Base-by-base conservation (phyloP, 2,797 vertebrate species). In the Bradypus variegatus region DNA sequence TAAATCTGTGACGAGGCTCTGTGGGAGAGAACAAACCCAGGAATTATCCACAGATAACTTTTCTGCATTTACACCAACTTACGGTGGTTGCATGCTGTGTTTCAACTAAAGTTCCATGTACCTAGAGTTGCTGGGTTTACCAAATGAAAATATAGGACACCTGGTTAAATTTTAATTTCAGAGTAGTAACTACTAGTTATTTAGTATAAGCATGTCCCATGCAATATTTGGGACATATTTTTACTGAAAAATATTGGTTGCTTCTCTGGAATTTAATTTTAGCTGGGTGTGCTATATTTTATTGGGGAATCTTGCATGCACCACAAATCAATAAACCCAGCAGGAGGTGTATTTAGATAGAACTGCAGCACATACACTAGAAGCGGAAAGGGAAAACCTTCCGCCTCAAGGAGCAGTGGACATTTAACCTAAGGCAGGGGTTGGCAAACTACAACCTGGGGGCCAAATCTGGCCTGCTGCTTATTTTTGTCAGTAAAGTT, bases 61-160 rank as follows among this genome's bases (percentile, higher is more conserved):
- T 36, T 1, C 10, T 8, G 36, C 5, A 0, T 12, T 41, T 5
- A 0, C 0, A 16, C 53, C 58, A 0, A 7, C 36, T 45, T 18
- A 2, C 7, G 0, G 9, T 2, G 9, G n/a, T 5, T 15, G 1
- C 13, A 2, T 2, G 33, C 21, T 14, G 14, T 62, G 36, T n/a
- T 55, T 82, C 73, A 65, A 38, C 16, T 31, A 1, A 25, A 5
- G 23, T 14, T 5, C 8, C 6, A 0, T 0, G 21, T 6, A 4
- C 38, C 36, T 21, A 58, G 19, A 62, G 33, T 8, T 3, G 64
- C 23, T 2, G 25, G 76, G 27, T 11, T 23, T 2, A 10, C 36
- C 50, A n/a, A 45, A 45, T 33, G 15, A 21, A 55, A 62, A 53
- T 0, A 33, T 8, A 65, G 10, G 41, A 7, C 10, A 4, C 2